Evolutionary conservation across 2,888 invertebrate genomes (phyloP).

Genomic region (Amblyteles armatorius): DNA sequence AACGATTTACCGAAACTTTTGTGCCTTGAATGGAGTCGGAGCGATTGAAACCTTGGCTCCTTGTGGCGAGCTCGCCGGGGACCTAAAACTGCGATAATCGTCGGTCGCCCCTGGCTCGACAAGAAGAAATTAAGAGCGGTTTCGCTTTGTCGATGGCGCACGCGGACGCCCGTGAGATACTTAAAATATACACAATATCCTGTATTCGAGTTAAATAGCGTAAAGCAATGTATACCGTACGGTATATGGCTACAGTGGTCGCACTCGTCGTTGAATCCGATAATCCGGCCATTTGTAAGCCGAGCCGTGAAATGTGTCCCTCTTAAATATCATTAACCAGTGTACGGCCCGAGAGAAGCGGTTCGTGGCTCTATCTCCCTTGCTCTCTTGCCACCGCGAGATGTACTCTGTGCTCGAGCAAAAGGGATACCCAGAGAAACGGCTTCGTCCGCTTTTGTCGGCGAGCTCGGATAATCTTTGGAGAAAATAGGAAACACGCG

Average conservation of each 20-base stretch:
- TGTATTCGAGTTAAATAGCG: constrained; percentile 65
- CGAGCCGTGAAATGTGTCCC: constrained; percentile 77
- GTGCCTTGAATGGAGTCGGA: constrained; percentile 19
- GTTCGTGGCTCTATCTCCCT: background rate
- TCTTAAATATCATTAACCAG: constrained; percentile 80
- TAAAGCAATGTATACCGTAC: constrained; percentile 32
- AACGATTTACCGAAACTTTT: constrained; percentile 26
- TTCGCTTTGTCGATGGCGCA: constrained; percentile 52
- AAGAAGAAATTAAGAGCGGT: constrained; percentile 49
- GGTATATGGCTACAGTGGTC: constrained; percentile 36
- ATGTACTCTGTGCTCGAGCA: background rate
- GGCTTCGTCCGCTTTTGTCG: constrained; percentile 62
- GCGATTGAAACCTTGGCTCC: constrained; percentile 29
- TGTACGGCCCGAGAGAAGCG: constrained; percentile 41
- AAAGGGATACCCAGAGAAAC: constrained; percentile 53
- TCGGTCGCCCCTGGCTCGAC: constrained; percentile 31
- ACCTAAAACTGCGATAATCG: constrained; percentile 57
- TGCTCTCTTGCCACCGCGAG: constrained; percentile 1
- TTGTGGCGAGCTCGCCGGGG: constrained; percentile 24
- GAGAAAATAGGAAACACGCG: constrained; percentile 79
- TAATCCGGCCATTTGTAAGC: constrained; percentile 81
- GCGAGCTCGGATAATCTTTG: constrained; percentile 74
- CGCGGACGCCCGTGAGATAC: constrained; percentile 25
- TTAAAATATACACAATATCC: constrained; percentile 55
- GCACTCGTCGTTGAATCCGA: constrained; percentile 73